Evolutionary conservation across 2,797 vertebrate genomes (phyloP).

Genomic region (Anguilla obscura): DNA sequence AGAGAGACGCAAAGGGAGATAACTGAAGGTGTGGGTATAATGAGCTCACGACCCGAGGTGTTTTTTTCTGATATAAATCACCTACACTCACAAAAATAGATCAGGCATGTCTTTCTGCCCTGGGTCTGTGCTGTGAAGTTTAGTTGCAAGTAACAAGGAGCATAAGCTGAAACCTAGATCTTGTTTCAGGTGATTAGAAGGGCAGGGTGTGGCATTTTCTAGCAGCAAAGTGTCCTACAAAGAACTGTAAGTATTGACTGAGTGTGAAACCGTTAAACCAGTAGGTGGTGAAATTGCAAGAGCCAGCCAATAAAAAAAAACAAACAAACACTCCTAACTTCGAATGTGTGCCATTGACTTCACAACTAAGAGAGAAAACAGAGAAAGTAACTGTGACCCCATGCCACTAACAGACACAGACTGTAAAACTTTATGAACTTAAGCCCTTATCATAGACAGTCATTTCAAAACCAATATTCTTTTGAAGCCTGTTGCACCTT

Average conservation of each 20-base stretch:
- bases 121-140: background rate
- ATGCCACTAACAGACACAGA: background rate
- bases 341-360: background rate
- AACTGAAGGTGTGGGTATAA: background rate
- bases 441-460: background rate
- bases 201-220: constrained; percentile 32
- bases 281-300: background rate
- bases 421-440: background rate
- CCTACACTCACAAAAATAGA: background rate
- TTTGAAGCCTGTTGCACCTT: background rate
- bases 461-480: background rate
- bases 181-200: constrained; percentile 33
- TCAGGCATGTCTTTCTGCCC: background rate
- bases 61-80: constrained; percentile 3
- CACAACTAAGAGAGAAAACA: background rate
- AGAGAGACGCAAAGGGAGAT: background rate
- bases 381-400: background rate
- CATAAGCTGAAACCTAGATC: constrained; percentile 22
- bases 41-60: background rate
- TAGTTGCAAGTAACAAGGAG: constrained; percentile 39
- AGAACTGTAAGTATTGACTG: background rate
- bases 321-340: background rate
- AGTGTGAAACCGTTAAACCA: background rate
- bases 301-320: background rate
- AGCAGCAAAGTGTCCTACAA: background rate